Percentiles rank a stretch among this genome's conserved stretches.
These are phyloP conservation scores for Muricea muricata DNA, from an alignment of 92 coral and sea anemone genomes.

Conservation along the genomic window DNA sequence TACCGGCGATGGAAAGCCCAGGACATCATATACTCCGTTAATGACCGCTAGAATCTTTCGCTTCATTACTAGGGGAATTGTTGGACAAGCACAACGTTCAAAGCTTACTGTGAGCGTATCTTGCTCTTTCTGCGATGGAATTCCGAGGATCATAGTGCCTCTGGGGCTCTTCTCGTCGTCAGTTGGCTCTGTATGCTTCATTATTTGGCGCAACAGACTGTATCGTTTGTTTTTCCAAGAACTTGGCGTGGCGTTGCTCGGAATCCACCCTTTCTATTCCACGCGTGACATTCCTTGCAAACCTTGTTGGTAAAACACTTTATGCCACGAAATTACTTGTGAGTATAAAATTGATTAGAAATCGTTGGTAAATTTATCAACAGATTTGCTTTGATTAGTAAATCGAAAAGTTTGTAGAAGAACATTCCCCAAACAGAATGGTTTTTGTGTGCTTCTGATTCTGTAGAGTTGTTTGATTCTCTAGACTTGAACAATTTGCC, in stretches of 20 bases:
- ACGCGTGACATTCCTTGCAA: too few species aligned
- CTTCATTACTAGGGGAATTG: constrained; percentile 34
- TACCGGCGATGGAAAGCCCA: constrained; percentile 65
- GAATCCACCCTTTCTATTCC: constrained; percentile 64
- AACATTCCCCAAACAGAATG: too few species aligned
- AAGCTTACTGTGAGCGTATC: background rate
- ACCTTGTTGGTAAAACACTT: too few species aligned
- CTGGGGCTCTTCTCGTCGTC: background rate
- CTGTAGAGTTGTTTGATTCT: too few species aligned
- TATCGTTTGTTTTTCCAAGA: constrained; percentile 6
- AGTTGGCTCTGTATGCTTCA: background rate
- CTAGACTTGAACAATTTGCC: too few species aligned
- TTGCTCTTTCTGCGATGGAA: constrained; percentile 18
- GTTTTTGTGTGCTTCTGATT: too few species aligned
- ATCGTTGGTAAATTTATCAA: too few species aligned
- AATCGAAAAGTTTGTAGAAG: too few species aligned
- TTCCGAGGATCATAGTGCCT: constrained; percentile 56
- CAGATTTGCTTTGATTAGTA: too few species aligned
- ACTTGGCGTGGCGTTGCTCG: constrained; percentile 68
- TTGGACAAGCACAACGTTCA: background rate
- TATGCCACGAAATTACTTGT: too few species aligned
- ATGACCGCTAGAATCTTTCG: constrained; percentile 51
- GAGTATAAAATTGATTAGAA: too few species aligned
- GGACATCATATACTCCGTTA: constrained; percentile 66
- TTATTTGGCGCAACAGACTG: background rate